Evolutionary conservation across 2,888 invertebrate species (phyloP), one percentile per base, ranked within the genome.

Genomic region (Lissocephala sabroskyi): DNA sequence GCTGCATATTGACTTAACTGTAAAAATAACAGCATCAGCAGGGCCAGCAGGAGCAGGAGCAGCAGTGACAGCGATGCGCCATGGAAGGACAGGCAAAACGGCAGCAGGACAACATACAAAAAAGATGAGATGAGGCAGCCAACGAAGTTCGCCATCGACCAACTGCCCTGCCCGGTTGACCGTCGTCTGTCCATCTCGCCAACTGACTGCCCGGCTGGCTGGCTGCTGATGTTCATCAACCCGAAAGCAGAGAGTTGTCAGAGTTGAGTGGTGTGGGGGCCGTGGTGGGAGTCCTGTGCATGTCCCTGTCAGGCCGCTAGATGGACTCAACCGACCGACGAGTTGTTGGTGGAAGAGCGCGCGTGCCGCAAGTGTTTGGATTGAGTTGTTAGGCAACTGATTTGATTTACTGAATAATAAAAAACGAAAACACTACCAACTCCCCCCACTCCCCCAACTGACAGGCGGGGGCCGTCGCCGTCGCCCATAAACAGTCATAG

Each of bases 371-470:
- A 76, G 73, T 76, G 76, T 64, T 73, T 71, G 71, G 74, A 73
- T 73, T 73, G 74, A 76, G 77, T 76, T 76, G 71, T 76, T 76
- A 73, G 77, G 74, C 76, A 73, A 76, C 71, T 73, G 71, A 73
- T 73, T 73, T 73, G 71, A 73, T 73, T 73, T 73, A 73, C 71
- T 76, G 71, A 68, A 68, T 75, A 75, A 68, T 68, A 68, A 68
- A 68, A 67, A 68, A 63, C 71, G 71, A 58, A 71, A 71, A 56
- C 75, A 67, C 61, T 55, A 49, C 50, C 50, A 58, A 50, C 45
- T 23, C 49, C 47, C 32, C 48, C 44, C 41, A 37, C 35, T 52
- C 49, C 40, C 45, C 42, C 44, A 7, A 36, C 36, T 18, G 23
- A 41, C 13, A 19, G 45, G 45, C 49, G 14, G 7, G 10, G 55